Evolutionary conservation across 2,113 vertebrate genomes (phyloP).

Genomic region (Ameiurus melas): DNA sequence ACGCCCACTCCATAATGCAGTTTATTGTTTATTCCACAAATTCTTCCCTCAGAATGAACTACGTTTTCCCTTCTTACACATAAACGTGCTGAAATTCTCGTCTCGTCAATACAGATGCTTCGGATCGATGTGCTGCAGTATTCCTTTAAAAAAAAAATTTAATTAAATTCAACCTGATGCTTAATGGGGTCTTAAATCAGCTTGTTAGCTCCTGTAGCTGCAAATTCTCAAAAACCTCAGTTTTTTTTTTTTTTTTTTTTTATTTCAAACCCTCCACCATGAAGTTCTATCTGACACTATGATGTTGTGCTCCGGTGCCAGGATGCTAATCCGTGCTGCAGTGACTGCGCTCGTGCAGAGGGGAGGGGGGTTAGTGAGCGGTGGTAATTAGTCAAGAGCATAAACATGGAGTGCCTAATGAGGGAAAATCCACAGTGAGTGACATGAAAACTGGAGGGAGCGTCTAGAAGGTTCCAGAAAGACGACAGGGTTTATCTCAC

Average conservation of each 20-base stretch:
- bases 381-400: slow-evolving; percentile 15
- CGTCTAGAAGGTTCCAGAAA: background rate
- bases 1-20: background rate
- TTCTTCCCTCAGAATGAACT: background rate
- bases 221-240: background rate
- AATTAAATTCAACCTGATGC: background rate
- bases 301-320: slow-evolving; percentile 43
- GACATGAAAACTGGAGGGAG: slow-evolving; percentile 6
- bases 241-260: background rate
- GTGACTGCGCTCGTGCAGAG: slow-evolving; percentile 52
- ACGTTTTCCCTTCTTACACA: background rate
- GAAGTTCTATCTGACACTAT: background rate
- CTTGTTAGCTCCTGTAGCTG: background rate
- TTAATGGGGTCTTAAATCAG: background rate
- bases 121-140: background rate
- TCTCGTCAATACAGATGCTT: background rate
- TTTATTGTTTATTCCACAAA: background rate
- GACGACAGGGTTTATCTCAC: slow-evolving; percentile 2
- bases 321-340: slow-evolving; percentile 50
- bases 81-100: background rate
- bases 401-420: slow-evolving; percentile 40
- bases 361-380: background rate
- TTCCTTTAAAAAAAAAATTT: background rate
- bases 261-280: background rate
- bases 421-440: slow-evolving; percentile 36